These are phyloP conservation scores for Argyra leucocephala DNA, from an alignment of 2,888 invertebrate genomes.

Conservation along the genomic window DNA sequence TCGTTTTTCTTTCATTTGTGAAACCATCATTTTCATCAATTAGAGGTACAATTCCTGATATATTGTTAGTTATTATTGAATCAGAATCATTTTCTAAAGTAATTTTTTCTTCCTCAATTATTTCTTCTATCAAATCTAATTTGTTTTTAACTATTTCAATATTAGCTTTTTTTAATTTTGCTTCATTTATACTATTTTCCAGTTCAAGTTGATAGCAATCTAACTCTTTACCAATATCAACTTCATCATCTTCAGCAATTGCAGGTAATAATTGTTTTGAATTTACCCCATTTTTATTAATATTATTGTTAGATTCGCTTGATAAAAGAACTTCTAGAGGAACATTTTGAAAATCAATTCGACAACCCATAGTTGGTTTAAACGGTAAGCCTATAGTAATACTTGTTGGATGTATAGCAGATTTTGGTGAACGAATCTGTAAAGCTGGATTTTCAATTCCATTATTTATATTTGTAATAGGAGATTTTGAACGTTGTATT, in stretches of 20 bases:
- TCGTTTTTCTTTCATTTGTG: conserved; percentile 8
- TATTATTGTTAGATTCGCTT: conserved; percentile 39
- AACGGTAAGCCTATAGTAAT: conserved; percentile 39
- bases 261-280: conserved; percentile 30
- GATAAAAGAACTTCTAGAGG: conserved; percentile 39
- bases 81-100: neutral
- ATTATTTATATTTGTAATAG: conserved; percentile 16
- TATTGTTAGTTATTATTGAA: neutral
- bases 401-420: conserved; percentile 25
- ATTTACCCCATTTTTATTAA: conserved; percentile 27
- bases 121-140: conserved; percentile 20
- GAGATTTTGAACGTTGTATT: conserved; percentile 30
- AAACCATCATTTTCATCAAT: neutral
- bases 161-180: conserved; percentile 33
- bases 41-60: neutral
- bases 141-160: conserved; percentile 15
- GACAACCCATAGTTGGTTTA: conserved; percentile 37
- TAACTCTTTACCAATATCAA: conserved; percentile 41
- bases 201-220: conserved; percentile 42
- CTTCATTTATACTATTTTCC: conserved; percentile 44
- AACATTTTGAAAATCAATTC: conserved; percentile 39
- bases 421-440: conserved; percentile 20
- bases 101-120: neutral
- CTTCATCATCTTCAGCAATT: conserved; percentile 40
- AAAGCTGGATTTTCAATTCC: conserved; percentile 29